A percentile compares a stretch with the other conserved stretches of the same genome.
Evolutionary conservation across 2,888 invertebrate genomes (phyloP).

Genomic region (Cheilosia variabilis): DNA sequence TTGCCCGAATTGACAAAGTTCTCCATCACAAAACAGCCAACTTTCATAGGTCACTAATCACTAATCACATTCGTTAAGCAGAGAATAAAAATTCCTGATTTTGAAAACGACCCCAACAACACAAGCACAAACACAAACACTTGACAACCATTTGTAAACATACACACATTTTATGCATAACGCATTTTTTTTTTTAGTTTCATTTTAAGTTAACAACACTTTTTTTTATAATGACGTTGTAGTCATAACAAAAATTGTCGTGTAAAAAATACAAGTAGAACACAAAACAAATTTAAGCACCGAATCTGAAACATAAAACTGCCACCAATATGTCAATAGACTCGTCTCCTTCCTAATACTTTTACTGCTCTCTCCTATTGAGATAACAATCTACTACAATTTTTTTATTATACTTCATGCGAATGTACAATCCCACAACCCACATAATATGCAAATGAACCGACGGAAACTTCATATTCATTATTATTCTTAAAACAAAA

Average conservation of each 20-base stretch:
- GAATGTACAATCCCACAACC: conserved; percentile 10
- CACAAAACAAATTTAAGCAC: conserved; percentile 8
- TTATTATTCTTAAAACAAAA: conserved; percentile 55
- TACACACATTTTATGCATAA: neutral
- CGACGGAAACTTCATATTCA: conserved; percentile 41
- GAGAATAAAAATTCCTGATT: neutral
- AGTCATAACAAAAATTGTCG: conserved; percentile 58
- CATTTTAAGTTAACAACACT: conserved; percentile 19
- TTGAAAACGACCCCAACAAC: conserved; percentile 7
- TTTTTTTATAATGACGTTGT: conserved; percentile 67
- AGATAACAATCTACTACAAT: neutral
- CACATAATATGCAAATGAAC: conserved; percentile 41
- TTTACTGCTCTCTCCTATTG: conserved; percentile 4
- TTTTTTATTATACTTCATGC: conserved; percentile 5
- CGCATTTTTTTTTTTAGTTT: neutral
- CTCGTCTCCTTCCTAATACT: neutral
- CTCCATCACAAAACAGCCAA: too few relatives aligned
- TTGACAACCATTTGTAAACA: conserved; percentile 10
- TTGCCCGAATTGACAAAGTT: too few relatives aligned
- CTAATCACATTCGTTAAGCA: too few relatives aligned
- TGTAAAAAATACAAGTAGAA: conserved; percentile 31
- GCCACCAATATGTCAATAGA: conserved; percentile 51
- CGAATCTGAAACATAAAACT: conserved; percentile 48
- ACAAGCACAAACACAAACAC: conserved; percentile 59
- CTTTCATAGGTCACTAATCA: too few relatives aligned